These are phyloP conservation scores for Podarcis siculus DNA, from an alignment of 2,797 vertebrate species.

Conservation along the genomic window DNA sequence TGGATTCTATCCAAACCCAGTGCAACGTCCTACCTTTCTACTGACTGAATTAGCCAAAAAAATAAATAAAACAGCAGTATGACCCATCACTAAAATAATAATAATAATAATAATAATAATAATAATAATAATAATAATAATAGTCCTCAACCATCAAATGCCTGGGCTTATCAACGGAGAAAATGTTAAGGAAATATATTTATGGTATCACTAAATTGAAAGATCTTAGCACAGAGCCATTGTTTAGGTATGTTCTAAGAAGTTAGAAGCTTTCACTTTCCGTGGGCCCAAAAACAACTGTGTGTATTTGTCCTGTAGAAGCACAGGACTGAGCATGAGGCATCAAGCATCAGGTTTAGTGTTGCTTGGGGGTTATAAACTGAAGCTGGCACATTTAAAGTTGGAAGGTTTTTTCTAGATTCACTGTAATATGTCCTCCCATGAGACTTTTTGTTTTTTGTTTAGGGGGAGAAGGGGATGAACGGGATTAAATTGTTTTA, in stretches of 20 bases:
- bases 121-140: not conserved
- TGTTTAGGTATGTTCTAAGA: not conserved
- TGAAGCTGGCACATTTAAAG: constrained; percentile 69
- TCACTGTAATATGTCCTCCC: constrained; percentile 23
- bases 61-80: too few relatives aligned
- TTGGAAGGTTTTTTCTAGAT: constrained; percentile 62
- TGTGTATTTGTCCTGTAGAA: not conserved
- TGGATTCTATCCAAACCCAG: not conserved
- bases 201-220: not conserved
- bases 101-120: too few relatives aligned
- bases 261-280: not conserved
- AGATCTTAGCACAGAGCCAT: not conserved
- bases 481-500: constrained; percentile 50
- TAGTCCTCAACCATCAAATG: too few relatives aligned
- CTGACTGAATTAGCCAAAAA: not conserved
- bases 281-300: not conserved
- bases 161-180: too few relatives aligned
- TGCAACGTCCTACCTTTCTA: not conserved
- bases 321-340: constrained; percentile 58
- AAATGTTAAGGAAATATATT: not conserved
- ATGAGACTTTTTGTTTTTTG: constrained; percentile 39
- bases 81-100: not conserved
- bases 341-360: constrained; percentile 67
- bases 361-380: constrained; percentile 69
- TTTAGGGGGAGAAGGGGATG: constrained; percentile 8